Percentiles rank a stretch among this genome's conserved stretches.
phyloP scores from a whole-genome alignment of 2,113 vertebrate genomes.

The Cettia cetti region DNA sequence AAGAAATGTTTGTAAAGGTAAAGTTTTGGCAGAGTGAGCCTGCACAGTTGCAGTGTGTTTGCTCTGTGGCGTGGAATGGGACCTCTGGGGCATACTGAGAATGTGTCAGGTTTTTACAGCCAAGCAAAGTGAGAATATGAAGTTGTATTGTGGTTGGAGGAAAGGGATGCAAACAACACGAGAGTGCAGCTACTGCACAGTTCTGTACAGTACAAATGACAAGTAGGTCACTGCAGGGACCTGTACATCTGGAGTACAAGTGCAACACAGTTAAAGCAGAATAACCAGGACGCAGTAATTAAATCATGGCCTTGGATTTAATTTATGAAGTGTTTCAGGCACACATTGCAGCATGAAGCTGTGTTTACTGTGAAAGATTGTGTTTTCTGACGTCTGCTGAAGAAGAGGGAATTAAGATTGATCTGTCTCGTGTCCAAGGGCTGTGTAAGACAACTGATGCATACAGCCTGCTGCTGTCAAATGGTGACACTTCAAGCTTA shows the following conservation, averaged over 20 bases:
- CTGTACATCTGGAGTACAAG: conserved; percentile 27
- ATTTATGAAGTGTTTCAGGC: conserved; percentile 61
- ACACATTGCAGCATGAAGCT: conserved; percentile 19
- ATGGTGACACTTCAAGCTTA: not conserved
- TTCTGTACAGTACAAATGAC: not conserved
- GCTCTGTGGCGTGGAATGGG: not conserved
- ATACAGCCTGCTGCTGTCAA: conserved; percentile 21
- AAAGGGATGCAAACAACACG: not conserved
- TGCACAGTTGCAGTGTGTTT: not conserved
- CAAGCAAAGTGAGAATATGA: conserved; percentile 12
- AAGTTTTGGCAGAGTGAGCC: not conserved
- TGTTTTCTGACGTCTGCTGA: conserved; percentile 32
- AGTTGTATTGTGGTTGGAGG: not conserved
- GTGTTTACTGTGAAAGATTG: conserved; percentile 47
- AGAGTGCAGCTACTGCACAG: not conserved
- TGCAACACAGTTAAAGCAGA: conserved; percentile 14
- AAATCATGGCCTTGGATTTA: conserved; percentile 44
- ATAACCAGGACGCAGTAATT: conserved; percentile 44
- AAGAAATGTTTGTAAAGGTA: not conserved
- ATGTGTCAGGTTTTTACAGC: conserved; percentile 44
- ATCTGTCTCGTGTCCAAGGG: conserved; percentile 23
- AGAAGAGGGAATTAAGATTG: conserved; percentile 37
- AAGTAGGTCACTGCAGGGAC: conserved; percentile 25
- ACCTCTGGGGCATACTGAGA: not conserved
- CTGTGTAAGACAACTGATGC: conserved; percentile 23